Percentiles rank a stretch among this genome's conserved stretches.
These are phyloP conservation scores for Alethe diademata DNA, from an alignment of 2,113 vertebrate genomes.

Conservation along the genomic window DNA sequence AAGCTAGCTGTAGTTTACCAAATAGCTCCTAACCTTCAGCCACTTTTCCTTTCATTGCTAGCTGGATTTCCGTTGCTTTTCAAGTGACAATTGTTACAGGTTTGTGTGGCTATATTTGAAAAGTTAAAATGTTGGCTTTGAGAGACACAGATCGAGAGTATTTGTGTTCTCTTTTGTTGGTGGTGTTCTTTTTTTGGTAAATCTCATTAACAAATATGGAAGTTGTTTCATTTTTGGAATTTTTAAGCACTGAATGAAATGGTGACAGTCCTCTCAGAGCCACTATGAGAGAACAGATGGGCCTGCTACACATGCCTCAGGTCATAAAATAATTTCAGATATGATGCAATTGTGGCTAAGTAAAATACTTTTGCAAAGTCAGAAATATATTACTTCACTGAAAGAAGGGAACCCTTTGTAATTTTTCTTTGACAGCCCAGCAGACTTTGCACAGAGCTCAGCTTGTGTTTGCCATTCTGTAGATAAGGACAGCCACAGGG, in stretches of 20 bases:
- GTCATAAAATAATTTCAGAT: conserved; percentile 77
- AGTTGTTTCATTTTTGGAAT: conserved; percentile 55
- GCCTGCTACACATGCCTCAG: conserved; percentile 49
- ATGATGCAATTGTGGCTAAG: conserved; percentile 67
- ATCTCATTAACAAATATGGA: conserved; percentile 60
- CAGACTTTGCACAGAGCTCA: conserved; percentile 58
- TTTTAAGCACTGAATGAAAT: conserved; percentile 63
- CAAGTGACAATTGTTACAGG: neutral
- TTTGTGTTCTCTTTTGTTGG: neutral
- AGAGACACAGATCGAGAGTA: neutral
- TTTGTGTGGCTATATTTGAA: conserved; percentile 8
- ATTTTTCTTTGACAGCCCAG: conserved; percentile 68
- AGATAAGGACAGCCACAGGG: conserved; percentile 77
- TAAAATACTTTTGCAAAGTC: conserved; percentile 70
- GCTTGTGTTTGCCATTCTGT: conserved; percentile 75
- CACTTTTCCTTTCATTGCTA: conserved; percentile 7
- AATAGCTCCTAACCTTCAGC: conserved; percentile 38
- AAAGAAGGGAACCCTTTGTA: conserved; percentile 52
- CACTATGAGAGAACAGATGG: conserved; percentile 75
- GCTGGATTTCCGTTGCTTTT: conserved; percentile 12
- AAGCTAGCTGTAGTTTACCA: conserved; percentile 50
- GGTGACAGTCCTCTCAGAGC: conserved; percentile 60
- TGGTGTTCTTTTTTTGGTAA: conserved; percentile 12
- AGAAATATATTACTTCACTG: conserved; percentile 70
- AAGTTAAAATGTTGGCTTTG: conserved; percentile 24